Base-by-base conservation (phyloP, 2,113 vertebrate species). In the Hystrix cristata region DNA sequence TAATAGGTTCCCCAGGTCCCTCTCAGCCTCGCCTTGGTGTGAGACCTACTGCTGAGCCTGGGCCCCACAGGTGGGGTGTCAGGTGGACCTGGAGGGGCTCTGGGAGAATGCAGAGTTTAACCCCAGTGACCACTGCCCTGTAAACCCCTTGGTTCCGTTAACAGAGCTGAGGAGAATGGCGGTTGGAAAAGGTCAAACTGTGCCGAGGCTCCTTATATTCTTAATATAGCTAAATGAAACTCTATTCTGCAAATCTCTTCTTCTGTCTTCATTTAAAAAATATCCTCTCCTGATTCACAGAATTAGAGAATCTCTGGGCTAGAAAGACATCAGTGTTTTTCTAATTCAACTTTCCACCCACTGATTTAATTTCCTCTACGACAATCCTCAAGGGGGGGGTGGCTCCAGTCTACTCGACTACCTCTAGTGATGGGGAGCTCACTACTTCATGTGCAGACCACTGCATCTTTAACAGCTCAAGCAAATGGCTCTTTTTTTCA, bases 1-100 rank as follows among this genome's bases (percentile, higher is more conserved):
- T 95, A 87, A 95, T 76, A 92, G 79, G 46, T 55, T 95, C 83
- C 94, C 71, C 34, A 34, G 92, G 59, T 31, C 60, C 51, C 46
- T 59, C 81, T n/a, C 80, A 62, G 74, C 83, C 57, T 91, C 74
- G 31, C 76, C 48, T 83, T 94, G 92, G 83, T 89, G 90, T 57
- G 55, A 87, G 31, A 74, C 15, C 87, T 1, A 2, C 55, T 34
- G 53, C 94, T 43, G 65, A 87, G 71, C 87, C 57, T 48, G 3
- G 29, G 10, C 34, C 48, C 16, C 1, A 0, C 9, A 27, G 38
- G 62, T 72, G 15, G 60, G 11, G 12, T 87, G 19, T 60, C 51
- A 59, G 25, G 14, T 51, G 11, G 18, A 57, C 21, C 18, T 60
- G 9, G 81, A 31, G 67, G 51, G 48, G 46, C 8, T n/a, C n/a